Evolutionary conservation across 2,797 vertebrate genomes (phyloP).

Genomic region (Ptychadena robeensis): DNA sequence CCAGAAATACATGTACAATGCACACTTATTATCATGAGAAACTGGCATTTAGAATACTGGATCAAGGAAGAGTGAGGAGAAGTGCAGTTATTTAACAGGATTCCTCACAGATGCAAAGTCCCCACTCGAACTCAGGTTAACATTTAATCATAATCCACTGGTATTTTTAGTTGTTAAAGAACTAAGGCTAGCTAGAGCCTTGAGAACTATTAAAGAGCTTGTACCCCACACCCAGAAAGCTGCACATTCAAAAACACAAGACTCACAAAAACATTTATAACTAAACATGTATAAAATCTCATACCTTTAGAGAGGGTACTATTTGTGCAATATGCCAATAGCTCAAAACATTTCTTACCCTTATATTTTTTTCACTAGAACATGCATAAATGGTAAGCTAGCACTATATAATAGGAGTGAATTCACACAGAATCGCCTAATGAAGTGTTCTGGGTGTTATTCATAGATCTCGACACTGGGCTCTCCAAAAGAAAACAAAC

Average conservation of each 20-base stretch:
- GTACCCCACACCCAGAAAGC: neutral
- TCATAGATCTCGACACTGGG: slow-evolving; percentile 27
- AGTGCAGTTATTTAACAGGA: neutral
- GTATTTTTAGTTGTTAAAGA: neutral
- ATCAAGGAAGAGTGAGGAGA: neutral
- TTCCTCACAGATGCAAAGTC: neutral
- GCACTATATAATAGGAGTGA: neutral
- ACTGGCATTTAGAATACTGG: neutral
- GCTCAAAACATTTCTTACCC: neutral
- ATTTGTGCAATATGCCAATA: neutral
- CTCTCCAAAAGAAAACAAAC: slow-evolving; percentile 42
- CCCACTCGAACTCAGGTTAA: neutral
- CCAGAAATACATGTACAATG: neutral
- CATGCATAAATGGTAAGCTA: neutral
- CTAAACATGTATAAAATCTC: no score
- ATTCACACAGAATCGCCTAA: neutral
- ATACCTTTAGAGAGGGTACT: no score
- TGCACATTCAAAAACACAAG: neutral
- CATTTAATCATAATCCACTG: neutral
- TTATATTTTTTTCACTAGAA: neutral
- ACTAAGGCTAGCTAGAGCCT: neutral
- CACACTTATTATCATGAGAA: neutral
- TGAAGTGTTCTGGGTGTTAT: slow-evolving; percentile 13
- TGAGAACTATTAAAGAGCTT: neutral
- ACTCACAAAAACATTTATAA: no score